phyloP scores from a whole-genome alignment of 2,797 vertebrate species.

The Lates japonicus region DNA sequence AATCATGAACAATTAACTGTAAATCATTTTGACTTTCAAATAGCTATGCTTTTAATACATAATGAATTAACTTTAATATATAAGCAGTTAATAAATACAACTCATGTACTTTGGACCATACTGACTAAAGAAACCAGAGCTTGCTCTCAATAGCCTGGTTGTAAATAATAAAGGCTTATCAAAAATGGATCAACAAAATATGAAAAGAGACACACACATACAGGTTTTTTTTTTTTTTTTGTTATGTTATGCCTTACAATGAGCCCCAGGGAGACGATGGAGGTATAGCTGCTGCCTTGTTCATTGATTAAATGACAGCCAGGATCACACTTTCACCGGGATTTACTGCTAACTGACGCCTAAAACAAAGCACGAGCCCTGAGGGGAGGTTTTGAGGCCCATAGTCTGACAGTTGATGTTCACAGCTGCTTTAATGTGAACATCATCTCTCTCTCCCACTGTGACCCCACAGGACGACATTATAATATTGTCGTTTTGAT shows the following conservation, averaged over 20 bases:
- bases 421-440: slow-evolving; percentile 47
- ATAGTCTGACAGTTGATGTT: slow-evolving; percentile 46
- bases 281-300: slow-evolving; percentile 90
- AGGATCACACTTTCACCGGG: slow-evolving; percentile 88
- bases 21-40: neutral
- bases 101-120: neutral
- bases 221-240: neutral
- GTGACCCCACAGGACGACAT: slow-evolving; percentile 28
- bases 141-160: slow-evolving; percentile 4
- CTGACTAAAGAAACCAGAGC: slow-evolving; percentile 1
- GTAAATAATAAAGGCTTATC: slow-evolving; percentile 44
- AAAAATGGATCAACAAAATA: slow-evolving; percentile 46
- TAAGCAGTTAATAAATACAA: neutral
- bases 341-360: slow-evolving; percentile 75
- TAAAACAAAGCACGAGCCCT: too few relatives aligned
- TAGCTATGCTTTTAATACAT: neutral
- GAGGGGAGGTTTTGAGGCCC: slow-evolving; percentile 53
- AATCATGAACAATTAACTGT: neutral
- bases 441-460: slow-evolving; percentile 50
- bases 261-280: slow-evolving; percentile 81
- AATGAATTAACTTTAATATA: neutral
- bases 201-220: slow-evolving; percentile 7
- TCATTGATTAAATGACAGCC: slow-evolving; percentile 94
- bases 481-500: slow-evolving; percentile 35
- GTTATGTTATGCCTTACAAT: slow-evolving; percentile 57